Evolutionary conservation across 2,888 invertebrate species (phyloP).

Genomic region (Orthosia gracilis): DNA sequence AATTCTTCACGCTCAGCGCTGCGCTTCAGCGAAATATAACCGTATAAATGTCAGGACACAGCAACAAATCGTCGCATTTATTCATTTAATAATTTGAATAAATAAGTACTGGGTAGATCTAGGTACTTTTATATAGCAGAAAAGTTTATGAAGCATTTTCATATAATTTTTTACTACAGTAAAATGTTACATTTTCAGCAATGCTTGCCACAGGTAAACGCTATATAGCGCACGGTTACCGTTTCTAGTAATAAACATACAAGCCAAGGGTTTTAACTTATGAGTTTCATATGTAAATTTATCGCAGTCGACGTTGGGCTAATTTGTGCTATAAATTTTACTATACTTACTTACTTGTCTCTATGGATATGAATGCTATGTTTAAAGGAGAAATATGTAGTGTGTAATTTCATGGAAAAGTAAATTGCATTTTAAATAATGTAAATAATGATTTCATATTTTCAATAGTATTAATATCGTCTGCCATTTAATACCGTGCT

Average conservation of each 20-base stretch:
- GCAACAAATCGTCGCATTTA: not conserved
- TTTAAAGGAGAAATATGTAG: constrained; percentile 79
- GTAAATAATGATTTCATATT: not conserved
- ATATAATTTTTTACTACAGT: constrained; percentile 45
- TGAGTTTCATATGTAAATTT: constrained; percentile 90
- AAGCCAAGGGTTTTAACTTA: constrained; percentile 83
- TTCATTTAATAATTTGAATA: not conserved
- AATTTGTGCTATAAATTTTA: constrained; percentile 88
- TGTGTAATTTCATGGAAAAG: not conserved
- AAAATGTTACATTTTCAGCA: constrained; percentile 54
- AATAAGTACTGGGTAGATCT: not conserved
- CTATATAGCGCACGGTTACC: constrained; percentile 58
- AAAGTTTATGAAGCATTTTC: constrained; percentile 13
- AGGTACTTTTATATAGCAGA: not conserved
- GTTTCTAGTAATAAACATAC: constrained; percentile 73
- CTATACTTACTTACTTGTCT: constrained; percentile 84
- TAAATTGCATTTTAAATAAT: not conserved
- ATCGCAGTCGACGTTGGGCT: constrained; percentile 86
- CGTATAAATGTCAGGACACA: no score
- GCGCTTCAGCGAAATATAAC: no score
- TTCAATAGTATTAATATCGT: not conserved
- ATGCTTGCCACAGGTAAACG: constrained; percentile 58
- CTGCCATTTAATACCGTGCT: not conserved
- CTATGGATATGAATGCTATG: constrained; percentile 77
- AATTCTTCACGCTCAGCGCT: no score